phyloP scores from a whole-genome alignment of 1,140 invertebrate genomes.

The Aphaenogaster ashmeadi region DNA sequence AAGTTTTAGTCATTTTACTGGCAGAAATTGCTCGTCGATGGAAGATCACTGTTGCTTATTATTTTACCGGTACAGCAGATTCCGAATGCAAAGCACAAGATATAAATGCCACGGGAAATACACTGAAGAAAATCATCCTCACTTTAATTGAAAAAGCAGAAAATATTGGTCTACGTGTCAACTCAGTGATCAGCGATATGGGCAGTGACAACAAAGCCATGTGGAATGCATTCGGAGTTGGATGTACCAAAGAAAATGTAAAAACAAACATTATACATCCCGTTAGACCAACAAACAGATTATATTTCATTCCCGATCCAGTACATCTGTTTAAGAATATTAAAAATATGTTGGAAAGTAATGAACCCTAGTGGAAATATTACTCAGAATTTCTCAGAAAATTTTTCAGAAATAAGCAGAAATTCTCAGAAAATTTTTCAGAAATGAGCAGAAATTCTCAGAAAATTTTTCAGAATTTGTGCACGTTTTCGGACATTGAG shows the following conservation, averaged over 20 bases:
- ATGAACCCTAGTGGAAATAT: too few relatives aligned
- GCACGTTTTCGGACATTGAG: too few relatives aligned
- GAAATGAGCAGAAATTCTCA: too few relatives aligned
- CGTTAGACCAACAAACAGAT: neutral
- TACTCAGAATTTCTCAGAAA: too few relatives aligned
- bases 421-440: too few relatives aligned
- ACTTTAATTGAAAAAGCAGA: neutral
- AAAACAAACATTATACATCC: neutral
- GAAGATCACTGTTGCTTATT: neutral
- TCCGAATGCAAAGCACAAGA: neutral
- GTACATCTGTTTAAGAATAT: conserved; percentile 3
- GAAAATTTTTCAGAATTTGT: too few relatives aligned
- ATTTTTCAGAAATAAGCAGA: too few relatives aligned
- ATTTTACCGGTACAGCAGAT: neutral
- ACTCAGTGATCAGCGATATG: neutral
- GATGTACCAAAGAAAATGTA: neutral
- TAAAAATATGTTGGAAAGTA: neutral
- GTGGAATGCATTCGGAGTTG: conserved; percentile 6
- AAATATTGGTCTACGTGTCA: too few relatives aligned
- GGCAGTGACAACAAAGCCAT: neutral
- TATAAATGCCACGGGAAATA: neutral
- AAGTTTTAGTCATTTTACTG: neutral
- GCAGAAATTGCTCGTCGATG: neutral
- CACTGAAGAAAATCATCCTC: neutral
- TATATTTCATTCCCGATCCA: neutral